Conservation (phyloP, 2,113 vertebrate species). For the Mus spicilegus region DNA sequence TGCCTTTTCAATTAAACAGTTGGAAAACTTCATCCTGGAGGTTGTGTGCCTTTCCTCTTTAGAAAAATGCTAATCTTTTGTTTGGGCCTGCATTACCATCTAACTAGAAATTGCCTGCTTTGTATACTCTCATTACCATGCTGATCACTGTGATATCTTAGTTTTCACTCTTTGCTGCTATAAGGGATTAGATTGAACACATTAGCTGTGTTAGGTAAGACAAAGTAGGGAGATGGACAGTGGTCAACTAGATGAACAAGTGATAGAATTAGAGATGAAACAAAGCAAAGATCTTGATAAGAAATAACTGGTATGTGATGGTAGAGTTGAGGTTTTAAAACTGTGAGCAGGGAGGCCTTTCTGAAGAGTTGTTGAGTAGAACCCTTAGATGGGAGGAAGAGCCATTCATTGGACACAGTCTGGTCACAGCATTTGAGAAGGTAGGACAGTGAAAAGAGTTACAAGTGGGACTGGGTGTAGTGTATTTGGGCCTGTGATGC, state of each 20-base stretch:
- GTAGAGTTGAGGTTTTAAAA: neutral
- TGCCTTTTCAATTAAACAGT: constrained; percentile 3
- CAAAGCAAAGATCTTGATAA: neutral
- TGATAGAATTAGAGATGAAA: neutral
- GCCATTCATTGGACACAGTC: neutral
- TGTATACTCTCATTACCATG: neutral
- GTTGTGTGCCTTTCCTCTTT: neutral
- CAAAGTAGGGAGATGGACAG: neutral
- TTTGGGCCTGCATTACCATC: neutral
- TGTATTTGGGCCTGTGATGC: neutral
- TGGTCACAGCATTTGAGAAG: neutral
- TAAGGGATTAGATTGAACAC: neutral
- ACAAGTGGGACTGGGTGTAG: neutral
- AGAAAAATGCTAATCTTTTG: constrained; percentile 35
- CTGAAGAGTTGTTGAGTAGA: neutral
- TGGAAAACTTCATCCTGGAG: constrained; percentile 32
- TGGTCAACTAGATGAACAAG: neutral
- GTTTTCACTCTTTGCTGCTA: constrained; percentile 8
- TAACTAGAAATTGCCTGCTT: constrained; percentile 35
- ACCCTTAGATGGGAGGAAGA: neutral
- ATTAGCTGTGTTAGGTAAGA: constrained; percentile 16
- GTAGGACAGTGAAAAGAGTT: neutral
- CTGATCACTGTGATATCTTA: neutral
- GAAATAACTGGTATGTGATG: neutral
- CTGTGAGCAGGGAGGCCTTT: neutral